Evolutionary conservation across 2,888 invertebrate species (phyloP).

Genomic region (Drosophila tanythrix): DNA sequence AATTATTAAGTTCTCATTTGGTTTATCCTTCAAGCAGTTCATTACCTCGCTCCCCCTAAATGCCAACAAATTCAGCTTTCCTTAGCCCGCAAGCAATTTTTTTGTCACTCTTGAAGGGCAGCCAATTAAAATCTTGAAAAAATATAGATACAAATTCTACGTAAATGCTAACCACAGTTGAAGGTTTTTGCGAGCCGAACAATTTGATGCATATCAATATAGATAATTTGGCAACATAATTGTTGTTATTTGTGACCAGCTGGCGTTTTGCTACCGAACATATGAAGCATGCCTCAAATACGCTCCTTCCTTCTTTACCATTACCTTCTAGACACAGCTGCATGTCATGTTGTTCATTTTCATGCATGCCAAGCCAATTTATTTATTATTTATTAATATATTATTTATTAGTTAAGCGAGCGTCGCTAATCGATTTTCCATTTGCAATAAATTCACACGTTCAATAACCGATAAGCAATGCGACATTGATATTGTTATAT

Average conservation of each 20-base stretch:
- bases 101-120: slow-evolving; percentile 52
- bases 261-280: slow-evolving; percentile 33
- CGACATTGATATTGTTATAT: slow-evolving; percentile 58
- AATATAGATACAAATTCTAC: slow-evolving; percentile 25
- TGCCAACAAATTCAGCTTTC: slow-evolving; percentile 30
- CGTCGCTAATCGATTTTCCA: slow-evolving; percentile 68
- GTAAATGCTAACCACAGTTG: slow-evolving; percentile 70
- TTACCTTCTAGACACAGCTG: slow-evolving; percentile 25
- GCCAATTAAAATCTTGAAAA: slow-evolving; percentile 25
- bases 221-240: slow-evolving; percentile 57
- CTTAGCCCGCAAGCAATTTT: slow-evolving; percentile 29
- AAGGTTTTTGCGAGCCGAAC: slow-evolving; percentile 56
- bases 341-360: slow-evolving; percentile 41
- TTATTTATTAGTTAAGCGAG: slow-evolving; percentile 41
- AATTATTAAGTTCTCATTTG: slow-evolving; percentile 13
- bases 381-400: slow-evolving; percentile 67
- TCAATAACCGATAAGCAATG: slow-evolving; percentile 66
- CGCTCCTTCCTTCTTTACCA: slow-evolving; percentile 27
- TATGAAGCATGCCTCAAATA: slow-evolving; percentile 34
- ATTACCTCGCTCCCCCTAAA: slow-evolving; percentile 19
- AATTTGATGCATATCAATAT: slow-evolving; percentile 67
- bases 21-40: slow-evolving; percentile 46
- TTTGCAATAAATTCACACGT: slow-evolving; percentile 49
- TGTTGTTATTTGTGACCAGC: slow-evolving; percentile 26
- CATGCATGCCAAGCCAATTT: slow-evolving; percentile 55